Conservation (phyloP, 2,797 vertebrate species). For the Trachops cirrhosus region DNA sequence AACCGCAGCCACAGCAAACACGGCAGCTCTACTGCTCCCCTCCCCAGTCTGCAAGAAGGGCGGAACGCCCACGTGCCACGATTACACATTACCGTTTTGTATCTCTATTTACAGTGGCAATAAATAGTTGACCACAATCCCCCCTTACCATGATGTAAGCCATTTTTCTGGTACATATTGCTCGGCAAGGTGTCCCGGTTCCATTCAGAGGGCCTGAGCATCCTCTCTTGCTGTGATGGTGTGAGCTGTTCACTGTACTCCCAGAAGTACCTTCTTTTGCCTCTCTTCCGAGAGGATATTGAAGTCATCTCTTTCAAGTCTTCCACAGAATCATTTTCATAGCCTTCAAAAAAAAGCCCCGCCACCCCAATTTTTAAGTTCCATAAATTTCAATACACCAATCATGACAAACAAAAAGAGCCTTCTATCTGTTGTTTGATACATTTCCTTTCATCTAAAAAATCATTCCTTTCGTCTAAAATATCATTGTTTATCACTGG, state of each 20-base stretch:
- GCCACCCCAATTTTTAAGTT: neutral
- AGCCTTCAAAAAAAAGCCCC: slow-evolving; percentile 84
- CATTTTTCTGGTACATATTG: slow-evolving; percentile 99
- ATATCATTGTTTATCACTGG: neutral
- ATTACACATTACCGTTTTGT: neutral
- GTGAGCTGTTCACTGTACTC: slow-evolving; percentile 98
- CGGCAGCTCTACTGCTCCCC: neutral
- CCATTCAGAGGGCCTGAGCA: slow-evolving; percentile 97
- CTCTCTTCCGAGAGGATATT: slow-evolving; percentile 93
- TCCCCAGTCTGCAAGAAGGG: neutral
- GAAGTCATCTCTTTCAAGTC: slow-evolving; percentile 95
- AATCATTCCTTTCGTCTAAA: slow-evolving; percentile 41
- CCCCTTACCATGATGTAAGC: slow-evolving; percentile 93
- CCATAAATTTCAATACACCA: slow-evolving; percentile 14
- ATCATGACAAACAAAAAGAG: slow-evolving; percentile 27
- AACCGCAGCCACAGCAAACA: neutral
- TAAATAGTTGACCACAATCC: neutral
- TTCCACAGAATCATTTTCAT: slow-evolving; percentile 94
- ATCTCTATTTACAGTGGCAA: neutral
- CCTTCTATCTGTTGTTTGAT: slow-evolving; percentile 21
- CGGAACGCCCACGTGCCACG: neutral
- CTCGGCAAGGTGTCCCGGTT: slow-evolving; percentile 96
- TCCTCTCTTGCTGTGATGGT: slow-evolving; percentile 94
- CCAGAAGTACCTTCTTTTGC: slow-evolving; percentile 98
- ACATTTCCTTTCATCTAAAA: slow-evolving; percentile 37